Evolutionary conservation across 2,888 invertebrate species (phyloP).

Genomic region (Alcis repandata): DNA sequence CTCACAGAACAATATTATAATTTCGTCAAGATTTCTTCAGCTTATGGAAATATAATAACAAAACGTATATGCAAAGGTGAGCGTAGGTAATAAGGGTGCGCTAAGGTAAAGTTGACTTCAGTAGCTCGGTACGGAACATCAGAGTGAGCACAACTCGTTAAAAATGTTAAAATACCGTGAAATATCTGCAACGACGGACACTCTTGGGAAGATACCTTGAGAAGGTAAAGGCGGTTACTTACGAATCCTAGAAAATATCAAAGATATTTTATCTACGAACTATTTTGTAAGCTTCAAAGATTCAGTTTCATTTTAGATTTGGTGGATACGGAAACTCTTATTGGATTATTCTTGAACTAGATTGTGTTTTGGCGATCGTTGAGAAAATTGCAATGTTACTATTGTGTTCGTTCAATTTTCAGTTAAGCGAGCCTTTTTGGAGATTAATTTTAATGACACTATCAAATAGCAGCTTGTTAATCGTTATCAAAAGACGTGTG

Average conservation of each 20-base stretch:
- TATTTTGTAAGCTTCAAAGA: not conserved
- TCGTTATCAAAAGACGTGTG: too few relatives aligned
- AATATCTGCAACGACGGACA: constrained; percentile 81
- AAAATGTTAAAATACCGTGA: constrained; percentile 86
- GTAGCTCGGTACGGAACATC: constrained; percentile 66
- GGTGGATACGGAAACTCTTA: too few relatives aligned
- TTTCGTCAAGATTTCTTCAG: not conserved
- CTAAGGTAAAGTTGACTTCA: constrained; percentile 13
- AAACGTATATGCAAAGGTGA: constrained; percentile 9
- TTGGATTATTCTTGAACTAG: too few relatives aligned
- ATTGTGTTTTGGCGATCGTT: too few relatives aligned
- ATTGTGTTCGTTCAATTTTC: too few relatives aligned
- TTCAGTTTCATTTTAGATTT: not conserved
- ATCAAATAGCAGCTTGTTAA: too few relatives aligned
- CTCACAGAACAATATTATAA: not conserved
- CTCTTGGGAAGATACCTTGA: constrained; percentile 67
- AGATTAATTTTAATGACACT: too few relatives aligned
- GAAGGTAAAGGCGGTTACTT: constrained; percentile 52
- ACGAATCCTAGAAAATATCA: not conserved
- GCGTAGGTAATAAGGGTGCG: constrained; percentile 21
- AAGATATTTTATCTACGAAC: not conserved
- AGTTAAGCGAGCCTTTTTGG: too few relatives aligned
- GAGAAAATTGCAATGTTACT: too few relatives aligned
- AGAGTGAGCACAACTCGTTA: constrained; percentile 84
- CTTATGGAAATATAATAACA: not conserved